Base-by-base conservation (phyloP, 2,888 invertebrate genomes). In the Brenthis hecate region DNA sequence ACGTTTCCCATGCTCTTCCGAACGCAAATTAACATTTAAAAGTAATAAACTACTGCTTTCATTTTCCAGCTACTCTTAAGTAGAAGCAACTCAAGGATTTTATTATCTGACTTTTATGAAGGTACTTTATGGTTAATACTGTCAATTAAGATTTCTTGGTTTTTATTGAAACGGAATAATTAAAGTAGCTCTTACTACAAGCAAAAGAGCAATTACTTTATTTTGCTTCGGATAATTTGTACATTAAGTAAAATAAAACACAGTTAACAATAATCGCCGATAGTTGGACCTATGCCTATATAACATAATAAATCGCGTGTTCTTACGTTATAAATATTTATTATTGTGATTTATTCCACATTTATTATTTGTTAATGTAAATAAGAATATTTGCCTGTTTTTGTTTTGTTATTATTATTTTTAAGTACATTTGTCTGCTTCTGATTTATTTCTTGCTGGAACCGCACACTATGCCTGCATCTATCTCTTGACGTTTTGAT, bases 71-170 rank as follows among this genome's bases (percentile, higher is more conserved):
- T 64, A 68, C 65, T 70, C 69, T 57, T 66, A 73, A 70, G 70
- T 70, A 71, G 63, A 70, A 56, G 65, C 69, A 57, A 68, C 55
- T 69, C 65, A 62, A 69, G 72, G 70, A 71, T 69, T 72, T 71
- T 72, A 71, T 72, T 68, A 66, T 70, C 69, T 70, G 70, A 68
- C 72, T 69, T 73, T 75, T 74, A 71, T 72, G 66, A 72, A 66
- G 53, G 66, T 68, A 69, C 64, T 74, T 75, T 74, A 73, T 71
- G 68, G 69, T 69, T 71, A 69, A 68, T 72, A 68, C 66, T 64
- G 64, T 72, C 69, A 71, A 70, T 73, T 71, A 71, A 72, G 69
- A 70, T 73, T 72, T 72, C 69, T 70, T 73, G 54, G 61, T 63
- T 68, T 66, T 70, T 68, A 71, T 68, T 68, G 36, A 68, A 61